phyloP scores from a whole-genome alignment of 2,113 vertebrate genomes.

The Apeltes quadracus region DNA sequence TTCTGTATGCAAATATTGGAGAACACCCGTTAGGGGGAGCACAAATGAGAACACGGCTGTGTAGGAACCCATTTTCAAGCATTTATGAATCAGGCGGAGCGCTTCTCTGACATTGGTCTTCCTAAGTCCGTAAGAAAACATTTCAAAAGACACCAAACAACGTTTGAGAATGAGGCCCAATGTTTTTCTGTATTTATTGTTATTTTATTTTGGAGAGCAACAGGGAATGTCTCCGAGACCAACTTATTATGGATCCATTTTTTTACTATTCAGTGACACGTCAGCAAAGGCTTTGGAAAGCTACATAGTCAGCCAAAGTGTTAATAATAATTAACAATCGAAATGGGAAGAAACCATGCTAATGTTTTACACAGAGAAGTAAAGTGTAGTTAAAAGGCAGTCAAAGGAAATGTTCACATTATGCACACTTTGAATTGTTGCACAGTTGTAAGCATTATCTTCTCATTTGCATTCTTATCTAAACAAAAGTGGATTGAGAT shows the following conservation, averaged over 20 bases:
- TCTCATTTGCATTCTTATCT: constrained; percentile 62
- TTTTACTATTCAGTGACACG: constrained; percentile 1
- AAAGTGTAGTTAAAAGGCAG: neutral
- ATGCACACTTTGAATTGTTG: neutral
- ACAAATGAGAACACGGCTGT: too few species aligned
- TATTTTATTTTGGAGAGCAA: too few species aligned
- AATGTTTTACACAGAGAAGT: neutral
- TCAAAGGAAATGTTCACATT: neutral
- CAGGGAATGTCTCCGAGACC: too few species aligned
- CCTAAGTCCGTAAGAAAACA: too few species aligned
- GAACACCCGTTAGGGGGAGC: too few species aligned
- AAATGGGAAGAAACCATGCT: neutral
- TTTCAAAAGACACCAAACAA: too few species aligned
- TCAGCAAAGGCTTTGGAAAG: neutral
- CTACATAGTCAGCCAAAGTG: neutral
- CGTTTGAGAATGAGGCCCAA: too few species aligned
- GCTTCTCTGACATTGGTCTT: too few species aligned
- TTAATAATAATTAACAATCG: neutral
- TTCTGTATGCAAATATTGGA: too few species aligned
- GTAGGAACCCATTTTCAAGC: too few species aligned
- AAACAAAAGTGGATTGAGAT: constrained; percentile 51
- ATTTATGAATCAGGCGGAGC: too few species aligned
- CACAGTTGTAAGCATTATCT: neutral
- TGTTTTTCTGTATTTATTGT: too few species aligned
- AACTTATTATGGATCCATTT: neutral